Evolutionary conservation across 2,797 vertebrate species (phyloP).

Genomic region (Sardinella longiceps): DNA sequence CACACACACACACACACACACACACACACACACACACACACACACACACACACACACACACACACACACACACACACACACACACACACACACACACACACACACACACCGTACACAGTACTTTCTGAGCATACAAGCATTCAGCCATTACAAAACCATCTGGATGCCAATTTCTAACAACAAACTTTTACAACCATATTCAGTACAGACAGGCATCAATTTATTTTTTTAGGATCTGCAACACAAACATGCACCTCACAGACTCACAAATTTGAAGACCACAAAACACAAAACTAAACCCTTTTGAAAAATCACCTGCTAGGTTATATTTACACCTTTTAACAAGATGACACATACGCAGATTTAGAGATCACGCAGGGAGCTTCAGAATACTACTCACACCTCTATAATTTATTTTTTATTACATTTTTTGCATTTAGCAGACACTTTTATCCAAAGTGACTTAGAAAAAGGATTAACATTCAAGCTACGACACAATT

Average conservation of each 20-base stretch:
- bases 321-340: too few relatives aligned
- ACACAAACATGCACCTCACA: neutral
- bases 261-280: too few relatives aligned
- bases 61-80: neutral
- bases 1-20: neutral
- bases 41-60: neutral
- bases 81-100: neutral
- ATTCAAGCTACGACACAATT: too few relatives aligned
- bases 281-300: neutral
- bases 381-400: too few relatives aligned
- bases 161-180: neutral
- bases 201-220: neutral
- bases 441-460: too few relatives aligned
- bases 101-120: neutral
- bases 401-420: too few relatives aligned
- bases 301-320: too few relatives aligned
- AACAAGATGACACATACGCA: too few relatives aligned
- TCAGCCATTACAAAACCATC: conserved; percentile 13
- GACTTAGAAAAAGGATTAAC: too few relatives aligned
- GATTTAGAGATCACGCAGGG: too few relatives aligned
- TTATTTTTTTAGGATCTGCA: too few relatives aligned
- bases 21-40: neutral
- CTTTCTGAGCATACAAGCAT: neutral
- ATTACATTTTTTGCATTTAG: too few relatives aligned
- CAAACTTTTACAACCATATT: neutral